Conservation (phyloP, 2,113 vertebrate genomes). For the Nibea coibor region DNA sequence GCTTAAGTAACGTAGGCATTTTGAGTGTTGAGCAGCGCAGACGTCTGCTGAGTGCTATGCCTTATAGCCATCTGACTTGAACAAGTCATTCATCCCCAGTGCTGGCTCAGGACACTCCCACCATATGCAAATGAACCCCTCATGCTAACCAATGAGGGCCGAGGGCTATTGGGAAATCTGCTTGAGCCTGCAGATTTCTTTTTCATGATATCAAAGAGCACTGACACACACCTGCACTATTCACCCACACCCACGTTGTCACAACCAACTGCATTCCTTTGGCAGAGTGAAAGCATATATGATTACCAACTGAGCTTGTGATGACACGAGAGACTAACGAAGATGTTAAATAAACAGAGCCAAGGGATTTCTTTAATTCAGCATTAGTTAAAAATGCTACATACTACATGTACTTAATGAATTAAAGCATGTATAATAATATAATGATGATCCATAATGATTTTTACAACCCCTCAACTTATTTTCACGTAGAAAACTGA, state of each 20-base stretch:
- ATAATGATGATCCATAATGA: neutral
- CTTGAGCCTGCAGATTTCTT: slow-evolving; percentile 52
- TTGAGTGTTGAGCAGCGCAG: slow-evolving; percentile 68
- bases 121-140: slow-evolving; percentile 77
- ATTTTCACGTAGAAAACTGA: neutral
- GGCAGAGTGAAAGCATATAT: slow-evolving; percentile 45
- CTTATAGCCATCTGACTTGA: slow-evolving; percentile 77
- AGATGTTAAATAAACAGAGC: slow-evolving; percentile 55
- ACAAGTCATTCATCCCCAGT: slow-evolving; percentile 80
- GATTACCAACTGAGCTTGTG: slow-evolving; percentile 46
- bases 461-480: neutral
- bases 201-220: slow-evolving; percentile 26
- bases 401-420: slow-evolving; percentile 3
- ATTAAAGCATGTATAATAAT: slow-evolving; percentile 14
- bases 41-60: slow-evolving; percentile 73
- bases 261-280: slow-evolving; percentile 44
- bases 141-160: slow-evolving; percentile 71
- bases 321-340: slow-evolving; percentile 40
- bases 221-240: slow-evolving; percentile 35
- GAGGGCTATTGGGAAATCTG: slow-evolving; percentile 41
- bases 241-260: slow-evolving; percentile 41
- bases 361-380: slow-evolving; percentile 70
- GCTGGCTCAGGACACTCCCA: slow-evolving; percentile 78
- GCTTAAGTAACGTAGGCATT: slow-evolving; percentile 70
- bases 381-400: slow-evolving; percentile 49